Base-by-base conservation (phyloP, 1,140 invertebrate species). In the Drosophila albomicans region DNA sequence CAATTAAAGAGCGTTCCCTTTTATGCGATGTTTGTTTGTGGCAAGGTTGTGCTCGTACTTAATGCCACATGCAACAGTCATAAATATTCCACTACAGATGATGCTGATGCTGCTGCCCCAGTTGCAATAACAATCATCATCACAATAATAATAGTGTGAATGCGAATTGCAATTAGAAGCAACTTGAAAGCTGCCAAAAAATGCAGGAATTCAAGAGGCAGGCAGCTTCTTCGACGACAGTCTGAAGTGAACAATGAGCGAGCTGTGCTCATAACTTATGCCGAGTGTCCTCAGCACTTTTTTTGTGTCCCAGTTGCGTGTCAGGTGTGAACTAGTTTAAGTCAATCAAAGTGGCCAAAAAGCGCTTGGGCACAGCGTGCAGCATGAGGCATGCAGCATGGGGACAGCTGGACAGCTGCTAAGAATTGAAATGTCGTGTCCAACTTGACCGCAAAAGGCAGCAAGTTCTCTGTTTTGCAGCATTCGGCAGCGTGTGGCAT, bases 401-500 rank as follows among this genome's bases (percentile, higher is more conserved):
- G 13, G 41, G 52, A 8, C 52, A 41, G 15, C 32, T 41, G 35
- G 15, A 16, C 54, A 48, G 54, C 59, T 64, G 57, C 46, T 16
- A 51, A 61, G 3, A 70, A 41, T 45, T 61, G 70, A 52, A 57
- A 52, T 54, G 52, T 46, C 68, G 56, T 66, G 56, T 66, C 68
- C 79, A 87, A 87, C 84, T 87, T 87, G 84, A 87, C 84, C 84
- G 84, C 72, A 87, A 82, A 88, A 82, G 66, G 49, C 65, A 11
- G 43, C 20, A 28, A 30, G 56, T 51, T 30, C 41, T 68, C 13
- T 10, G 7, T 35, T 10, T 41, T 65, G 51, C 16, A 8, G 46
- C 45, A 8, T 30, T 41, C 3, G 30, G 49, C 65, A 68, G 41
- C 57, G 59, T 69, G 54, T 28, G 70, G 70, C 70, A 68, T 73